Percentiles rank a stretch among this genome's conserved stretches.
Conservation (phyloP, 2,113 vertebrate species). For the Dinomys branickii region DNA sequence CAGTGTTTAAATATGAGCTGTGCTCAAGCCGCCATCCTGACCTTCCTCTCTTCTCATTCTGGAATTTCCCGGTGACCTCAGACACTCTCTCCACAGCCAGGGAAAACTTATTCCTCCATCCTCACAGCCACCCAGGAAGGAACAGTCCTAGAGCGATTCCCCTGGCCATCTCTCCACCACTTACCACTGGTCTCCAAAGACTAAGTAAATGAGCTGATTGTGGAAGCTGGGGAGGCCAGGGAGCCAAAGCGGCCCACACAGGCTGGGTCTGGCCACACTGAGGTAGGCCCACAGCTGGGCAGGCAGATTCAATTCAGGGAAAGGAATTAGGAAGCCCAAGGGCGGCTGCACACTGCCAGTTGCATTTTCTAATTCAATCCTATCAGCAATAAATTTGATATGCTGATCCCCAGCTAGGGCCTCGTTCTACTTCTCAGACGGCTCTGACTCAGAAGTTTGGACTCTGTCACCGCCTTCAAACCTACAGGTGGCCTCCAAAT, state of each 20-base stretch:
- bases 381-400: not conserved
- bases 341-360: not conserved
- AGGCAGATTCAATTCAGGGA: not conserved
- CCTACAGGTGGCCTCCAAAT: not conserved
- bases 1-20: slow-evolving; percentile 16
- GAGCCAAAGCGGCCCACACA: not conserved
- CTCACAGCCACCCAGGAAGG: not conserved
- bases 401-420: not conserved
- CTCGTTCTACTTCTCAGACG: not conserved
- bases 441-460: not conserved
- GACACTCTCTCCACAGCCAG: not conserved
- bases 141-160: not conserved
- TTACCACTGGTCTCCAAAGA: not conserved
- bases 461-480: not conserved
- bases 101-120: not conserved
- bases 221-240: not conserved
- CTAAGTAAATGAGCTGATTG: not conserved
- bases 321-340: not conserved
- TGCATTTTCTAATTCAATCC: slow-evolving; percentile 37
- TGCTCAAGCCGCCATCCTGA: not conserved
- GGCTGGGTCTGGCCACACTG: not conserved
- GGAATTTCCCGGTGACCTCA: not conserved
- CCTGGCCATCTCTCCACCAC: not conserved
- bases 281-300: not conserved
- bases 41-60: slow-evolving; percentile 17